A percentile compares a stretch with the other conserved stretches of the same genome.
Conservation (phyloP, 2,113 vertebrate genomes). For the Pluvianellus socialis region DNA sequence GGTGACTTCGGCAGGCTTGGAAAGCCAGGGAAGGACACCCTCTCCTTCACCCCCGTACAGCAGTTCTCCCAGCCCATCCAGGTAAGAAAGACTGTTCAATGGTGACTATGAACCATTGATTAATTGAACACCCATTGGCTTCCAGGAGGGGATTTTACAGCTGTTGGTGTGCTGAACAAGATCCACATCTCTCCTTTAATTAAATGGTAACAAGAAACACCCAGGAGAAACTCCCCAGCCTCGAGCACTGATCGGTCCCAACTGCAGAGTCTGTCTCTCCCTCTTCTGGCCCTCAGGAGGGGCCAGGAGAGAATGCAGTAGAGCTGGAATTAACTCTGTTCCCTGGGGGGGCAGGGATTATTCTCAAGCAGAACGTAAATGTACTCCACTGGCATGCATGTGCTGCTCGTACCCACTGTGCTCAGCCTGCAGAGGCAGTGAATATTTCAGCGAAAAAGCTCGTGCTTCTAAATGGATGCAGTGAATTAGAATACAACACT, state of each 20-base stretch:
- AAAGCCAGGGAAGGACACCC: conserved; percentile 78
- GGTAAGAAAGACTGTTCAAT: conserved; percentile 71
- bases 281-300: not conserved
- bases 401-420: not conserved
- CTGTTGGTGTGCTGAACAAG: not conserved
- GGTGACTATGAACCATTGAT: not conserved
- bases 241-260: not conserved
- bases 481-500: not conserved
- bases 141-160: not conserved
- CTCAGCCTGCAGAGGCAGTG: not conserved
- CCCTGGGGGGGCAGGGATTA: not conserved
- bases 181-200: not conserved
- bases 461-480: not conserved
- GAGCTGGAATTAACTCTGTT: not conserved
- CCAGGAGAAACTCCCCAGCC: not conserved
- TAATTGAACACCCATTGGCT: not conserved
- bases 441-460: not conserved
- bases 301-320: not conserved
- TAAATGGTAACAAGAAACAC: not conserved
- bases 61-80: conserved; percentile 78
- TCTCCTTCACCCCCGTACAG: conserved; percentile 79
- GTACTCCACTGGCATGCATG: not conserved
- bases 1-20: conserved; percentile 78
- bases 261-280: not conserved
- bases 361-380: not conserved